phyloP scores from a whole-genome alignment of 1,140 invertebrate species.

The Drosophila kepulauana region DNA sequence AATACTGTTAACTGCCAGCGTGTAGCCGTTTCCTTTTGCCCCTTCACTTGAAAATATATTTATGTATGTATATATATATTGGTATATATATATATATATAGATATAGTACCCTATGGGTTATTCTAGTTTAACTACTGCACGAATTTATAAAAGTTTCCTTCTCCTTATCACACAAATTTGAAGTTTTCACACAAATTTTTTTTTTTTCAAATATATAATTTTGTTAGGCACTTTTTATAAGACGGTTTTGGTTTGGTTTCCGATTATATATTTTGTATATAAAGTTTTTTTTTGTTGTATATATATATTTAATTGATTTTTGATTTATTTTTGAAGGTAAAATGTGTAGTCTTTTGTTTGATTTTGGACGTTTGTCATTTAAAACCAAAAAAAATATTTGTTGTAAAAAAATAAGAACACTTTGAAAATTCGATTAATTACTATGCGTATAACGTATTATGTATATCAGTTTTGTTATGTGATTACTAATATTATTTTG shows the following conservation, averaged over 20 bases:
- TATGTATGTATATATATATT: neutral
- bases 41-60: slow-evolving; percentile 46
- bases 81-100: neutral
- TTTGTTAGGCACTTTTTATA: slow-evolving; percentile 68
- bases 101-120: neutral
- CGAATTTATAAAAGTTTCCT: slow-evolving; percentile 13
- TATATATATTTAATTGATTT: slow-evolving; percentile 26
- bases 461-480: slow-evolving; percentile 27
- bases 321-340: slow-evolving; percentile 11
- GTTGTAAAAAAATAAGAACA: slow-evolving; percentile 32
- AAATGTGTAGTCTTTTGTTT: slow-evolving; percentile 38
- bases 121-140: slow-evolving; percentile 47
- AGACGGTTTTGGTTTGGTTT: slow-evolving; percentile 78
- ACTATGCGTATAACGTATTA: slow-evolving; percentile 31
- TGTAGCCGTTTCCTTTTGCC: slow-evolving; percentile 65
- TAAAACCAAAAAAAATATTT: slow-evolving; percentile 6
- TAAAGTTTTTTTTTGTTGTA: slow-evolving; percentile 15
- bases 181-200: slow-evolving; percentile 33
- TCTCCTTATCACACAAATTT: slow-evolving; percentile 28
- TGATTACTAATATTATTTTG: slow-evolving; percentile 45
- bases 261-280: slow-evolving; percentile 42
- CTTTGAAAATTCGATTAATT: slow-evolving; percentile 38
- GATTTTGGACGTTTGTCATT: slow-evolving; percentile 45
- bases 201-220: slow-evolving; percentile 24
- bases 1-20: slow-evolving; percentile 87